Conservation (phyloP, 2,888 invertebrate species). For the Sphecodes monilicornis region DNA sequence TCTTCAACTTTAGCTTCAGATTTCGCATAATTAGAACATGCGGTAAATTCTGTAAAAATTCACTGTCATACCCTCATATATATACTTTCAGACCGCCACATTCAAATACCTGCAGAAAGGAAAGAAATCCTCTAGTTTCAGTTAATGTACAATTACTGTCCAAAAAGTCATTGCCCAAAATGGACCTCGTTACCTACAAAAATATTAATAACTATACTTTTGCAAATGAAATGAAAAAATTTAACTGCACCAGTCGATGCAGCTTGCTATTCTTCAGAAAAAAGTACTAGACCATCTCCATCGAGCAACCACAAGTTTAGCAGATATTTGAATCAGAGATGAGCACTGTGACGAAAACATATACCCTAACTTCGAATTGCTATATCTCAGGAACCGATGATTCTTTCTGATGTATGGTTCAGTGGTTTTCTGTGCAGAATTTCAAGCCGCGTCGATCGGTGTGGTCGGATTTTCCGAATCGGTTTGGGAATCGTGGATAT, state of each 20-base stretch:
- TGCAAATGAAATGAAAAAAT: not conserved
- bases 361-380: not conserved
- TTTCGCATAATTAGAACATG: too few relatives aligned
- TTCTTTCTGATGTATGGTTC: not conserved
- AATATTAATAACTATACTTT: not conserved
- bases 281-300: not conserved
- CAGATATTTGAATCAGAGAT: not conserved
- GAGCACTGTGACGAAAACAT: too few relatives aligned
- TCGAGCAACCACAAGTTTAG: not conserved
- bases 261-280: not conserved
- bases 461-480: not conserved
- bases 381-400: not conserved
- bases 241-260: not conserved
- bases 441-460: not conserved
- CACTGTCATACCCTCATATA: too few relatives aligned
- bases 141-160: too few relatives aligned
- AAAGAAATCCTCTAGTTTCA: too few relatives aligned
- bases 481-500: not conserved
- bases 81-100: too few relatives aligned
- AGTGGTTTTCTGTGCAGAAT: not conserved
- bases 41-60: too few relatives aligned
- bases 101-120: too few relatives aligned
- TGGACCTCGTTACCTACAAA: not conserved
- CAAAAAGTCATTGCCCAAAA: too few relatives aligned
- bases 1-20: too few relatives aligned